A percentile compares a stretch with the other conserved stretches of the same genome.
Conservation (phyloP, 1,140 invertebrate genomes). For the Arion vulgaris region DNA sequence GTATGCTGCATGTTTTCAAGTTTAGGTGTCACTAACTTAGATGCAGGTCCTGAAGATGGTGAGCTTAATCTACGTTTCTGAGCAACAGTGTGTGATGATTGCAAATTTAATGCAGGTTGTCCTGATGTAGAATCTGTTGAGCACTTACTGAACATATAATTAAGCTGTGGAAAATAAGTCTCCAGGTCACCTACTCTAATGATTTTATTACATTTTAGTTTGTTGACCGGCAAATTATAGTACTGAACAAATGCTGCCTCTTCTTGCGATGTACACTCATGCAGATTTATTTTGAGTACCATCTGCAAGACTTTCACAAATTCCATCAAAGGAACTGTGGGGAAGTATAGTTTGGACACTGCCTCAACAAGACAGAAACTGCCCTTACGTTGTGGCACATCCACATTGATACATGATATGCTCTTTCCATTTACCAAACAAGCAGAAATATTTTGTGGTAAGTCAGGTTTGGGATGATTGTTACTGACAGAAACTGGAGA, state of each 20-base stretch:
- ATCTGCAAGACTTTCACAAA: constrained; percentile 65
- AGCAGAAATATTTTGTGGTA: constrained; percentile 53
- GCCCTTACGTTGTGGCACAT: constrained; percentile 49
- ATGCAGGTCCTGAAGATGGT: background rate
- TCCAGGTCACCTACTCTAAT: constrained; percentile 62
- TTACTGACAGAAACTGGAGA: background rate
- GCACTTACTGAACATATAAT: constrained; percentile 61
- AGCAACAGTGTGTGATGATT: background rate
- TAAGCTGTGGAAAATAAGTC: constrained; percentile 64
- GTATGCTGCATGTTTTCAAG: constrained; percentile 7
- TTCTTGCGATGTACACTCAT: constrained; percentile 61
- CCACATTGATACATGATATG: constrained; percentile 63
- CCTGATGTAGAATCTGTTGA: background rate
- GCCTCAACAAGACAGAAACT: constrained; percentile 67
- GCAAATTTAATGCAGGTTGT: background rate
- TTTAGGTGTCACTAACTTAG: background rate
- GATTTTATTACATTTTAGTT: constrained; percentile 68
- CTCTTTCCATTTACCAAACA: constrained; percentile 64
- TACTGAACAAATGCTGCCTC: constrained; percentile 68
- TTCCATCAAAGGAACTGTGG: constrained; percentile 64
- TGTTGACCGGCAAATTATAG: constrained; percentile 65
- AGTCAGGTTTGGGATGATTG: background rate
- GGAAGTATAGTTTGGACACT: constrained; percentile 67
- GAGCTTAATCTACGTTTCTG: background rate
- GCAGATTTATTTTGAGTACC: constrained; percentile 61